Evolutionary conservation across 2,888 invertebrate species (phyloP).

Genomic region (Plebejus argus): DNA sequence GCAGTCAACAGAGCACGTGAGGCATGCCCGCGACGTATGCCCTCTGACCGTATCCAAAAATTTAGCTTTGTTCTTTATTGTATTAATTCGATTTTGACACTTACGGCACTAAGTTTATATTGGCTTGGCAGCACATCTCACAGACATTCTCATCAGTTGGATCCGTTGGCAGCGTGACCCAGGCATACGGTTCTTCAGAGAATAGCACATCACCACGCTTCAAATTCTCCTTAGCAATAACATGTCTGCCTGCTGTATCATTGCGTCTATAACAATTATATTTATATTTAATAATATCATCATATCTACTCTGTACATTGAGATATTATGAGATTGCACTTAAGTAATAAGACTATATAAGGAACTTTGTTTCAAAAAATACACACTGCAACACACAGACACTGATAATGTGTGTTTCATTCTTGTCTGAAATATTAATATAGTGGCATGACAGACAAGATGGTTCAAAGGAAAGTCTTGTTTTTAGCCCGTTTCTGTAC

Average conservation of each 20-base stretch:
- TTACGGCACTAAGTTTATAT: constrained; percentile 84
- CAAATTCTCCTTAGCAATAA: constrained; percentile 81
- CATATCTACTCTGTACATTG: too few relatives aligned
- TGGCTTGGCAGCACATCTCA: constrained; percentile 85
- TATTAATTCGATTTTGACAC: too few relatives aligned
- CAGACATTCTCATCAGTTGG: constrained; percentile 83
- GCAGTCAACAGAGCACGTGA: too few relatives aligned
- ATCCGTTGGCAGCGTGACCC: constrained; percentile 84
- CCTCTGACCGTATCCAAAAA: too few relatives aligned
- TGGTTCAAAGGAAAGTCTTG: background rate
- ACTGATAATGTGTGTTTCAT: too few relatives aligned
- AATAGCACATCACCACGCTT: constrained; percentile 87
- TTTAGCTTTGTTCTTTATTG: too few relatives aligned
- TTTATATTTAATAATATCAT: too few relatives aligned
- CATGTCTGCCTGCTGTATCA: constrained; percentile 83
- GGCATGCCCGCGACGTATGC: too few relatives aligned
- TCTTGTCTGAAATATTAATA: background rate
- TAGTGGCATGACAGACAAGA: background rate
- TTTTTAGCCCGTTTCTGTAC: background rate
- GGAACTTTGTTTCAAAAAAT: too few relatives aligned
- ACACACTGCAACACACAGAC: too few relatives aligned
- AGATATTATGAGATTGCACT: too few relatives aligned
- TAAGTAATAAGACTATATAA: too few relatives aligned
- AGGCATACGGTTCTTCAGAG: constrained; percentile 89
- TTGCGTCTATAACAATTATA: constrained; percentile 64